These are phyloP conservation scores for Aplysia californica DNA, from an alignment of 1,140 invertebrate genomes.

Conservation along the genomic window DNA sequence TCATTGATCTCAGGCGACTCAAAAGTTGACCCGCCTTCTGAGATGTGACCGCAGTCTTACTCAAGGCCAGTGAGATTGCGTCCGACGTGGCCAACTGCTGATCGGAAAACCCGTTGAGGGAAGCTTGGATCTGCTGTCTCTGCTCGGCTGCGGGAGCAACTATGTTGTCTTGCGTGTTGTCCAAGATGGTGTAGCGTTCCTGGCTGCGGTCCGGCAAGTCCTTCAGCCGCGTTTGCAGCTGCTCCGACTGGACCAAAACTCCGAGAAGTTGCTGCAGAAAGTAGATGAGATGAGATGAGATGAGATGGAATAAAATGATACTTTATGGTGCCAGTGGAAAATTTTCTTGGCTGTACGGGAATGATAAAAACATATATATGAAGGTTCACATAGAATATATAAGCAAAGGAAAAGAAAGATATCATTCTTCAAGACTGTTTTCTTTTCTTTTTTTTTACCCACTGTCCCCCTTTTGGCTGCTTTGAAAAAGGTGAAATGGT, in stretches of 20 bases:
- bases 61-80: background rate
- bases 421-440: no score
- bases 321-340: no score
- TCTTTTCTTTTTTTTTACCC: no score
- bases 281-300: background rate
- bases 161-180: background rate
- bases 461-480: no score
- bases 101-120: background rate
- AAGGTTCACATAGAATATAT: no score
- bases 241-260: background rate
- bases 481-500: no score
- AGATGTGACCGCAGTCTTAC: background rate
- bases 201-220: background rate
- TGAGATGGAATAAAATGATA: no score
- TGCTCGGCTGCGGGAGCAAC: background rate
- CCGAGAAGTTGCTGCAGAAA: background rate
- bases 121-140: background rate
- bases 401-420: no score
- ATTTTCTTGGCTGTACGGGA: no score
- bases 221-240: background rate
- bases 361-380: no score
- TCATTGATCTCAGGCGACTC: background rate
- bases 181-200: background rate
- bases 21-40: background rate
- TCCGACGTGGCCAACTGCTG: background rate